Evolutionary conservation across 2,113 vertebrate genomes (phyloP), one percentile per base, ranked within the genome.

Genomic region (Choloepus hoffmanni): DNA sequence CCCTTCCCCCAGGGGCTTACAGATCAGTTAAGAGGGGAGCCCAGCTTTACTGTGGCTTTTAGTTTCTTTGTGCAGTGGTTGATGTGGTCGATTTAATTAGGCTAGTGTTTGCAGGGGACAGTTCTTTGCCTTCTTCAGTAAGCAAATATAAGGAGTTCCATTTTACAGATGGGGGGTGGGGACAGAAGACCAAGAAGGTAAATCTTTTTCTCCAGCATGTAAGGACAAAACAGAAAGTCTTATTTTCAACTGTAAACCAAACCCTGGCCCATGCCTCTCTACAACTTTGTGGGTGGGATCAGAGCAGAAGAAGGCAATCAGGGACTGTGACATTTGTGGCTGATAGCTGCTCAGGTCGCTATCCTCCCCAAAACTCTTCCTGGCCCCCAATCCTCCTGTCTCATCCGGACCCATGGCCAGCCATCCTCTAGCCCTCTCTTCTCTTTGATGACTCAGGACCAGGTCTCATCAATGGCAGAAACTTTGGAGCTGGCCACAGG

Each of bases 151-250:
- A 48, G 23, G 11, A 82, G 45, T 23, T 43, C 82, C 68, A 63
- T 24, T 95, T 77, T 53, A 78, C 62, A 96, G 88, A 76, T 26
- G 21, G 73, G 60, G 60, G 74, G 89, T 89, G 74, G 36, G 36
- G 36, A 36, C 23, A 90, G 45, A 87, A 45, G 43, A 12, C 40
- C 33, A 65, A 70, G n/a, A 62, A 6, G 24, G 7, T 28, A 87
- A 26, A 19, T 60, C n/a, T 83, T 73, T 89, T 84, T 79, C 58
- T 91, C n/a, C 13, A 33, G 33, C 18, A 63, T 19, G 6, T 8
- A 21, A 48, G 62, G 33, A 19, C 3, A 63, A 60, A 92, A 70
- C 53, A 55, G 24, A 10, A 74, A 18, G 55, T 18, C n/a, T 83
- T 11, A 2, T 30, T 73, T 72, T 50, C n/a, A 15, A 33, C 48